Percentiles rank a stretch among this genome's conserved stretches.
Evolutionary conservation across 2,888 invertebrate species (phyloP).

Genomic region (Allolobophora icterica): DNA sequence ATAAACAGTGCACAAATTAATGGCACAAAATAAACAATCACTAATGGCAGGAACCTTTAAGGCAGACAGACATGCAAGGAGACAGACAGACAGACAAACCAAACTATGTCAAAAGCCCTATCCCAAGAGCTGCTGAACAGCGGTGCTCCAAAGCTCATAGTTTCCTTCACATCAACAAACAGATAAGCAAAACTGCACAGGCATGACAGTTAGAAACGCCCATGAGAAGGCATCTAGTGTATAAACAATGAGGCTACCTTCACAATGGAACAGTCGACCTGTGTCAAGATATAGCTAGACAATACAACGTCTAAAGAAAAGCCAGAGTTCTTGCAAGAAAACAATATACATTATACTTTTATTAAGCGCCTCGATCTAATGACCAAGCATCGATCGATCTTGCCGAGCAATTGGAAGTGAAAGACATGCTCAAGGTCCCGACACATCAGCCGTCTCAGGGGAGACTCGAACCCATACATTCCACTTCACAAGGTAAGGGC

Average conservation of each 20-base stretch:
- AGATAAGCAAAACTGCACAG: slow-evolving; percentile 27
- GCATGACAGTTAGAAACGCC: not conserved
- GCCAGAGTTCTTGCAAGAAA: not conserved
- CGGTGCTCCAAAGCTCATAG: not conserved
- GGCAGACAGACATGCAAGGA: slow-evolving; percentile 21
- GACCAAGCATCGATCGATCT: no score
- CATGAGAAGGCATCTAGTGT: not conserved
- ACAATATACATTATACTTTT: not conserved
- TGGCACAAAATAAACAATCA: not conserved
- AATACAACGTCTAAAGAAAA: not conserved
- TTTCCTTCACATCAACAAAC: slow-evolving; percentile 26
- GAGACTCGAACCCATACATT: no score
- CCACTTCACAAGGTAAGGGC: no score
- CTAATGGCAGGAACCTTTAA: slow-evolving; percentile 8
- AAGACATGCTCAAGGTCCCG: no score
- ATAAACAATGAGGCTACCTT: slow-evolving; percentile 17
- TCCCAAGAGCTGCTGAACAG: not conserved
- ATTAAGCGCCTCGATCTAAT: no score
- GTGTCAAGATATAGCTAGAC: not conserved
- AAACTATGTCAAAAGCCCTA: not conserved
- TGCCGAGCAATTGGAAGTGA: no score
- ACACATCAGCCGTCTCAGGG: no score
- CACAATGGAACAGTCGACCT: slow-evolving; percentile 3
- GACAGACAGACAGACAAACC: slow-evolving; percentile 18
- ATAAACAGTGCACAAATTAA: slow-evolving; percentile 6